Evolutionary conservation across 2,797 vertebrate species (phyloP).

Genomic region (Acanthornis magna): DNA sequence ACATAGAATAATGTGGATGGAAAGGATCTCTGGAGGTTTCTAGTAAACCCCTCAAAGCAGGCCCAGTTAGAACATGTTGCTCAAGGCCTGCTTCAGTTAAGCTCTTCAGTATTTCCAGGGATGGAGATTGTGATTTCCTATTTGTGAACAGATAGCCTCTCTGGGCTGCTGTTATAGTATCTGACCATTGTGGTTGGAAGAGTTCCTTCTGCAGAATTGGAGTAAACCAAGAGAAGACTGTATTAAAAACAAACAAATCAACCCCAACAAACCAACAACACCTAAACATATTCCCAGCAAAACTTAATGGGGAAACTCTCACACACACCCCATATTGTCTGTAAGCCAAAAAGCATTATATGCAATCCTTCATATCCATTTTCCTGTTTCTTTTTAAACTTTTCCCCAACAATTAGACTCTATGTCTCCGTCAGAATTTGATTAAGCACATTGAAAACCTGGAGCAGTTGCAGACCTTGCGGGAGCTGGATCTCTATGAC

Average conservation of each 20-base stretch:
- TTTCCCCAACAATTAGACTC: slow-evolving; percentile 79
- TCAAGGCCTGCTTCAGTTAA: background rate
- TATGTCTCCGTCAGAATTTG: slow-evolving; percentile 95
- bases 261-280: background rate
- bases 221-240: background rate
- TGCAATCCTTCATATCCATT: background rate
- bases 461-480: slow-evolving; percentile 83
- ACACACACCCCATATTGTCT: background rate
- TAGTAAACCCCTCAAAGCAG: background rate
- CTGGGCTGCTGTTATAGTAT: background rate
- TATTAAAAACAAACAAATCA: background rate
- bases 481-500: slow-evolving; percentile 95
- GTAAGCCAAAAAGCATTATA: background rate
- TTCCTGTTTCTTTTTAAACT: background rate
- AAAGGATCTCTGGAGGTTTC: background rate
- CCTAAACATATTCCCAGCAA: background rate
- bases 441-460: slow-evolving; percentile 96
- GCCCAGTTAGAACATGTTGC: background rate
- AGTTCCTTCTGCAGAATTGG: background rate
- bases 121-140: background rate
- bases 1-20: accelerated
- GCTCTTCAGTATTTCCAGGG: background rate
- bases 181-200: background rate
- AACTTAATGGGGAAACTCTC: accelerated
- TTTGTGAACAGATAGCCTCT: too few relatives aligned